A percentile compares a stretch with the other conserved stretches of the same genome.
Evolutionary conservation across 92 coral and sea anemone species (phyloP).

Genomic region (Nematostella vectensis): DNA sequence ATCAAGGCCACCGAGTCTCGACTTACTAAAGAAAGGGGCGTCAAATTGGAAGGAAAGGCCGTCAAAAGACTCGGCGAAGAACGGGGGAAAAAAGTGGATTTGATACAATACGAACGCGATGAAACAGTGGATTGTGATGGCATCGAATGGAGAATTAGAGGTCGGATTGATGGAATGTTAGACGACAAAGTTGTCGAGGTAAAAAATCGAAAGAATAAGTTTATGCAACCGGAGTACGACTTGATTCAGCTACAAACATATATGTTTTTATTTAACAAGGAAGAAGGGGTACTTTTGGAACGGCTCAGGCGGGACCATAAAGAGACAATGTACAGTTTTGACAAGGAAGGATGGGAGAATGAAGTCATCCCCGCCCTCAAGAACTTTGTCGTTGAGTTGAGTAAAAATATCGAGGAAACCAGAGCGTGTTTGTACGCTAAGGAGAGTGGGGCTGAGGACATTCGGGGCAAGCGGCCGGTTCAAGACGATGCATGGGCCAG

Average conservation of each 20-base stretch:
- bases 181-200: slow-evolving; percentile 83
- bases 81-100: slow-evolving; percentile 45
- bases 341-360: slow-evolving; percentile 59
- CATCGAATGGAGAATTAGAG: slow-evolving; percentile 63
- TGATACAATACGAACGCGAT: slow-evolving; percentile 19
- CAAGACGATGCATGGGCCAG: no score
- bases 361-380: slow-evolving; percentile 60
- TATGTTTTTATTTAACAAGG: slow-evolving; percentile 60
- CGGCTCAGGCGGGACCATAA: slow-evolving; percentile 54
- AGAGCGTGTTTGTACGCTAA: slow-evolving; percentile 47
- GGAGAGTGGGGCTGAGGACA: no score
- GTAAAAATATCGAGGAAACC: slow-evolving; percentile 37
- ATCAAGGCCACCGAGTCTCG: slow-evolving; percentile 59
- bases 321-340: slow-evolving; percentile 69
- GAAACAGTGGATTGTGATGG: slow-evolving; percentile 61
- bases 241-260: slow-evolving; percentile 84
- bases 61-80: slow-evolving; percentile 52
- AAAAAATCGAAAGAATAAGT: slow-evolving; percentile 75
- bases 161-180: slow-evolving; percentile 78
- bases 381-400: slow-evolving; percentile 62
- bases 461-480: neutral
- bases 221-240: slow-evolving; percentile 88
- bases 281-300: slow-evolving; percentile 71
- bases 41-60: slow-evolving; percentile 66
- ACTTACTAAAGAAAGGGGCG: slow-evolving; percentile 79